Percentiles rank a stretch among this genome's conserved stretches.
Conservation (phyloP, 2,888 invertebrate genomes). For the Pachliopta kotzebuea region DNA sequence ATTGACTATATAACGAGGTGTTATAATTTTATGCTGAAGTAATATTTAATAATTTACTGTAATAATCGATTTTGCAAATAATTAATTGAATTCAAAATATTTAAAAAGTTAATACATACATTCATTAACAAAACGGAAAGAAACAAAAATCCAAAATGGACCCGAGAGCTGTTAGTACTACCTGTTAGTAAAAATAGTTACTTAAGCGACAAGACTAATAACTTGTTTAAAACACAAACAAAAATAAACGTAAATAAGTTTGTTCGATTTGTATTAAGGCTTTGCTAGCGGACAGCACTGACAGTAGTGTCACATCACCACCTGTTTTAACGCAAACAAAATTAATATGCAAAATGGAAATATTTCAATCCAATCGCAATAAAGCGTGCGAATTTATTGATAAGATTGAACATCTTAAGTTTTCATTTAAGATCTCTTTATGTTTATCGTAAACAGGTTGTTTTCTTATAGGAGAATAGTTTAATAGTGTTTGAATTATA, state of each 20-base stretch:
- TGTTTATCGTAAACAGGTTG: slow-evolving; percentile 7
- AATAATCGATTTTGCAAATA: too few relatives aligned
- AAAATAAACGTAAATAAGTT: neutral
- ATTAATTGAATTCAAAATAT: too few relatives aligned
- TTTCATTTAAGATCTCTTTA: slow-evolving; percentile 10
- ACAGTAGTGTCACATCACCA: slow-evolving; percentile 11
- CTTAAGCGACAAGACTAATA: neutral
- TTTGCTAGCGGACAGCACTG: neutral
- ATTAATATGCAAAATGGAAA: slow-evolving; percentile 34
- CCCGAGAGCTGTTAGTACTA: too few relatives aligned
- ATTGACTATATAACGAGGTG: too few relatives aligned
- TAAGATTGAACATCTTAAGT: slow-evolving; percentile 12
- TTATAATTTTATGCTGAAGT: too few relatives aligned
- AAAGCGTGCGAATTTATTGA: slow-evolving; percentile 24
- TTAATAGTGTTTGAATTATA: neutral
- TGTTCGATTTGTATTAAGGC: neutral
- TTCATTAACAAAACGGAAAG: too few relatives aligned
- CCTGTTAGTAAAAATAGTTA: too few relatives aligned
- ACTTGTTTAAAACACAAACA: neutral
- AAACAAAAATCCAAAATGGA: too few relatives aligned
- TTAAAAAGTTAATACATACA: too few relatives aligned
- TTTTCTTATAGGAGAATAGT: slow-evolving; percentile 9
- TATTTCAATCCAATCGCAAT: slow-evolving; percentile 26
- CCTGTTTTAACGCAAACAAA: slow-evolving; percentile 30
- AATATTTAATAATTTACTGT: too few relatives aligned